Evolutionary conservation across 2,888 invertebrate genomes (phyloP).

Genomic region (Phaedon cochleariae): DNA sequence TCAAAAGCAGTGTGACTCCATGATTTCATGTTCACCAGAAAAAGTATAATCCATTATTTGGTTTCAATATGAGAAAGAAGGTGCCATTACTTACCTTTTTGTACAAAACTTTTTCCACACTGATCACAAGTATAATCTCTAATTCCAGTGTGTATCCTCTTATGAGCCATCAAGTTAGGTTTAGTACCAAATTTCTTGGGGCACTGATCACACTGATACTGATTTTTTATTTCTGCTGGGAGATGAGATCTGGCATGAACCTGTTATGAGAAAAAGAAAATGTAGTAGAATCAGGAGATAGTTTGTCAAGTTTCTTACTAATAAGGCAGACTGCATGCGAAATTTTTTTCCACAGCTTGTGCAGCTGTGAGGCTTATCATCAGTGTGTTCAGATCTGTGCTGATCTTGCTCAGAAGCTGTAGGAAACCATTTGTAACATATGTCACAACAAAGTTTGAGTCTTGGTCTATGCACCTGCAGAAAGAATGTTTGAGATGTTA

Average conservation of each 20-base stretch:
- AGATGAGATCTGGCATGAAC: slow-evolving; percentile 67
- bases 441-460: slow-evolving; percentile 66
- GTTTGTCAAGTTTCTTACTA: slow-evolving; percentile 43
- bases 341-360: slow-evolving; percentile 67
- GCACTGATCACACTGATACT: slow-evolving; percentile 68
- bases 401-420: slow-evolving; percentile 57
- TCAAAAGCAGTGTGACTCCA: too few relatives aligned
- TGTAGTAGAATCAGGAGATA: neutral
- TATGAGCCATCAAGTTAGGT: slow-evolving; percentile 67
- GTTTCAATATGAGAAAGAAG: too few relatives aligned
- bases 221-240: slow-evolving; percentile 67
- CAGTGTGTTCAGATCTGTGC: slow-evolving; percentile 65
- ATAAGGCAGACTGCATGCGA: slow-evolving; percentile 66
- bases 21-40: too few relatives aligned
- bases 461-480: slow-evolving; percentile 66
- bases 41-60: too few relatives aligned
- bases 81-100: slow-evolving; percentile 65
- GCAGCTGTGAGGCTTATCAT: slow-evolving; percentile 65
- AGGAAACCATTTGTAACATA: slow-evolving; percentile 67
- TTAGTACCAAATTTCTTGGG: slow-evolving; percentile 68
- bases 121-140: slow-evolving; percentile 67
- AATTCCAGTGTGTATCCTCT: slow-evolving; percentile 66
- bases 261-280: slow-evolving; percentile 12
- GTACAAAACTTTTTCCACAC: slow-evolving; percentile 69
- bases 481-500: neutral